A percentile compares a stretch with the other conserved stretches of the same genome.
Conservation (phyloP, 2,113 vertebrate genomes). For the Suricata suricatta region DNA sequence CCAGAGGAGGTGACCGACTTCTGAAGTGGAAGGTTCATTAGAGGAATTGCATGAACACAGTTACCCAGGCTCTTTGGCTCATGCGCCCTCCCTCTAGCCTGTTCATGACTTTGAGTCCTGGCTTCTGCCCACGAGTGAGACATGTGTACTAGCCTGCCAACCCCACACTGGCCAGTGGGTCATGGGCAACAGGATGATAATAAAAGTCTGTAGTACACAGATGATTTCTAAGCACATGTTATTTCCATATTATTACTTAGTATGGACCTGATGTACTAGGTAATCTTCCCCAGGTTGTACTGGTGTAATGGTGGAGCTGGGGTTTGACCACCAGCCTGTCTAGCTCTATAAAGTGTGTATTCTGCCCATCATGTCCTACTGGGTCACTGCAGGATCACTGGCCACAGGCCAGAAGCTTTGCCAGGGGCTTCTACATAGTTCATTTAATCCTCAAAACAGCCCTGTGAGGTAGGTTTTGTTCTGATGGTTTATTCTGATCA, state of each 20-base stretch:
- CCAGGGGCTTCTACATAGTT: neutral
- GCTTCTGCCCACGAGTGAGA: neutral
- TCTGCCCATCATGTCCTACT: rapidly evolving
- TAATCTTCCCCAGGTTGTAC: neutral
- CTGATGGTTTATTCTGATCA: neutral
- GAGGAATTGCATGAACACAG: neutral
- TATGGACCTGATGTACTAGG: neutral
- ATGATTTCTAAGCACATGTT: neutral
- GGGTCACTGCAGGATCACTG: neutral
- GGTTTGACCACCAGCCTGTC: neutral
- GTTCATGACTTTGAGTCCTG: neutral
- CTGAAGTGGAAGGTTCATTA: neutral
- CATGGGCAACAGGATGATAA: rapidly evolving
- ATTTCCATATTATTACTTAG: too few species aligned
- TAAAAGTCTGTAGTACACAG: neutral
- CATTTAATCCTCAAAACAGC: neutral
- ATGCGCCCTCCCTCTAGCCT: too few species aligned
- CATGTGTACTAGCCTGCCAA: neutral
- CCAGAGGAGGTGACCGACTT: neutral
- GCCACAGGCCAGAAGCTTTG: neutral
- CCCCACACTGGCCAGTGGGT: neutral
- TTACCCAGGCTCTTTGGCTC: neutral
- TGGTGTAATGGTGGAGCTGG: neutral
- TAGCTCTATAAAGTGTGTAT: neutral
- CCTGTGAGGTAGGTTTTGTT: neutral